Evolutionary conservation across 2,888 invertebrate species (phyloP).

Genomic region (Scrobipalpa costella): DNA sequence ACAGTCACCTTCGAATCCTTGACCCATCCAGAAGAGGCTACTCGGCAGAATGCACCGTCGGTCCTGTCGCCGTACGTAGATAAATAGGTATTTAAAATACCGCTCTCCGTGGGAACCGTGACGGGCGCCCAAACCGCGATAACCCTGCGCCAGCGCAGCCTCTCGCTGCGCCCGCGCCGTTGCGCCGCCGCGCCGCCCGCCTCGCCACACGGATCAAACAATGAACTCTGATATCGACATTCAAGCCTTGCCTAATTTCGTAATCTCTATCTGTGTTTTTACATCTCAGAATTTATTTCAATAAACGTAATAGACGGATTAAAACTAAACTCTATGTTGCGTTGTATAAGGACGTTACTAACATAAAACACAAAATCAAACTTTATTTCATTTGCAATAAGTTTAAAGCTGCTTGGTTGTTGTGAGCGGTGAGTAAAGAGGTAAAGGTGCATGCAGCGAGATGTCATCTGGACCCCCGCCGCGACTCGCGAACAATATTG

Average conservation of each 20-base stretch:
- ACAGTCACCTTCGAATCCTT: conserved; percentile 76
- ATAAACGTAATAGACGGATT: conserved; percentile 57
- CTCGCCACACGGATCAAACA: conserved; percentile 66
- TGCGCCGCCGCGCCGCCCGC: conserved; percentile 41
- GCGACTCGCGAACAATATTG: conserved; percentile 78
- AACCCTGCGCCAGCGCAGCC: conserved; percentile 42
- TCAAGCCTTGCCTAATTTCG: conserved; percentile 75
- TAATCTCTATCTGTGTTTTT: conserved; percentile 70
- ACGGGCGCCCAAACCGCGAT: conserved; percentile 65
- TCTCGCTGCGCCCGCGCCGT: conserved; percentile 42
- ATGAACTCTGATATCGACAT: conserved; percentile 70
- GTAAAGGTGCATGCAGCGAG: conserved; percentile 75
- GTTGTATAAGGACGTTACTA: conserved; percentile 41
- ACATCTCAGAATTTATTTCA: conserved; percentile 72
- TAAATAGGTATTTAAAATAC: conserved; percentile 80
- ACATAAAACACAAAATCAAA: conserved; percentile 40
- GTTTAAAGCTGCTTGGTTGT: conserved; percentile 35
- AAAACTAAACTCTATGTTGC: conserved; percentile 58
- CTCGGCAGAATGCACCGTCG: conserved; percentile 69
- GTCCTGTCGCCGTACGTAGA: conserved; percentile 75
- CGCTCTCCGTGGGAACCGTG: conserved; percentile 77
- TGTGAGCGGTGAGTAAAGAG: conserved; percentile 53
- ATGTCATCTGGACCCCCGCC: conserved; percentile 78
- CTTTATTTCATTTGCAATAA: conserved; percentile 41
- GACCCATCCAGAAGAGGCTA: conserved; percentile 81